Evolutionary conservation across 2,888 invertebrate species (phyloP), one percentile per base, ranked within the genome.

Genomic region (Allacma fusca): DNA sequence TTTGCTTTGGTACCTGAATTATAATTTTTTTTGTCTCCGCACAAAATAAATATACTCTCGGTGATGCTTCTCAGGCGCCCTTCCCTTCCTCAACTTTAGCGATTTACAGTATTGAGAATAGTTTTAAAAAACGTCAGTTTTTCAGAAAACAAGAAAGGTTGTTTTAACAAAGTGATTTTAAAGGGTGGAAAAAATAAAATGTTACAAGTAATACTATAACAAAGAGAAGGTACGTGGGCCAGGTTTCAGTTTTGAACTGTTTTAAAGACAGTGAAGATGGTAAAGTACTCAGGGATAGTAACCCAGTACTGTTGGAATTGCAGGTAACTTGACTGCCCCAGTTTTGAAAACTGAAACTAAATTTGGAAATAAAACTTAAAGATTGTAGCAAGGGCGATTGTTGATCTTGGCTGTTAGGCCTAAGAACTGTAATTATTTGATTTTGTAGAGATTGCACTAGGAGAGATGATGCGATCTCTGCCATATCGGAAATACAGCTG

Each of bases 401-500:
- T 62, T 62, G 62, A 62, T 62, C 24, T 62, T 24, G 12, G 62
- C 62, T 62, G 26, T 2, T 24, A 26, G 62, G 62, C 62, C 62
- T 62, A 23, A 26, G 12, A 62, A 62, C 16, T 24, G 62, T 62
- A 24, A 7, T 24, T 2, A 62, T 62, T 57, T 23, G 69, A 59
- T 34, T 21, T 44, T 64, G 26, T 62, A 34, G 70, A 69, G 50
- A 71, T 72, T 72, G 44, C 59, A 34, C 44, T 24, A 28, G 71
- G 71, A 77, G 77, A 78, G 69, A 78, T 76, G 78, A 77, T 78
- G 75, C 78, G 79, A 79, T 81, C 80, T 79, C 77, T 79, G 80
- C 80, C 80, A 81, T 81, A 78, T 73, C 80, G 79, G 78, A 81
- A 76, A 74, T 78, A 78, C 80, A 81, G 80, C 80, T 81, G 80